Percentiles rank a stretch among this genome's conserved stretches.
These are phyloP conservation scores for Somateria mollissima DNA, from an alignment of 2,797 vertebrate genomes.

Conservation along the genomic window DNA sequence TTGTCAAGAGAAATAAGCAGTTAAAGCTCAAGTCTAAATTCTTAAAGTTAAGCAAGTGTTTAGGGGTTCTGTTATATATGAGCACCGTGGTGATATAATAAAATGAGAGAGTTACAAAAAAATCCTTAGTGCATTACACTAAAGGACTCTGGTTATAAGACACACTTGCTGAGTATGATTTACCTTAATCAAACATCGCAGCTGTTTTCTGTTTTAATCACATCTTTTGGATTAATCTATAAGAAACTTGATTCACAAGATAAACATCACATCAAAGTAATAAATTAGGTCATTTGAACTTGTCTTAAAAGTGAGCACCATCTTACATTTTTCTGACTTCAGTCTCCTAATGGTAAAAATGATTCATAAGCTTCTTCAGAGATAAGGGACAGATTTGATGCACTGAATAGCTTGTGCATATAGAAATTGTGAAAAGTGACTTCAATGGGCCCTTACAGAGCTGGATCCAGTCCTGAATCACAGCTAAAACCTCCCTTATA, in stretches of 20 bases:
- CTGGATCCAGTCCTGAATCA: neutral
- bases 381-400: neutral
- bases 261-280: neutral
- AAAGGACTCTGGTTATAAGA: neutral
- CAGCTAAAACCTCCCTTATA: neutral
- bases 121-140: neutral
- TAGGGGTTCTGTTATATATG: neutral
- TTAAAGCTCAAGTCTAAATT: neutral
- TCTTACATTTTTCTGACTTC: neutral
- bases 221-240: neutral
- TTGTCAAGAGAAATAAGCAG: neutral
- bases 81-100: neutral
- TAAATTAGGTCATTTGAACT: neutral
- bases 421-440: neutral
- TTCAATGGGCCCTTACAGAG: neutral
- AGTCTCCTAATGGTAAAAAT: conserved; percentile 2
- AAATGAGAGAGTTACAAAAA: neutral
- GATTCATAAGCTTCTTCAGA: neutral
- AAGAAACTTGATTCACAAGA: neutral
- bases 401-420: neutral
- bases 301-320: neutral
- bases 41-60: neutral
- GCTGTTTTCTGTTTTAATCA: conserved; percentile 3
- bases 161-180: neutral
- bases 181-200: neutral